Evolutionary conservation across 2,888 invertebrate genomes (phyloP), one percentile per base, ranked within the genome.

Genomic region (Sericinus montela): DNA sequence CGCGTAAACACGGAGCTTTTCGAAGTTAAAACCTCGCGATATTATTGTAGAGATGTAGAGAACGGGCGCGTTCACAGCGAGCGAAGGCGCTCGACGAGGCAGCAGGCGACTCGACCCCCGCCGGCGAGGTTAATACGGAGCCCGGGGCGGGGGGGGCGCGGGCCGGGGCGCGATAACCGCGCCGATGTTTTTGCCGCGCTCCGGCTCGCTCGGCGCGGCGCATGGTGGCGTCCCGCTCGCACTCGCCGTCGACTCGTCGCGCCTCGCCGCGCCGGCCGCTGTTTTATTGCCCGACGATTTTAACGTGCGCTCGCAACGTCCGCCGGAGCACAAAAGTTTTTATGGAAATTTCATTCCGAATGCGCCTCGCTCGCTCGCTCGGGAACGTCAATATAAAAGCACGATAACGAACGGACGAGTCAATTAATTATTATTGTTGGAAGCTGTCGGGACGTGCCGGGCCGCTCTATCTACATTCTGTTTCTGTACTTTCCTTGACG

Each of bases 221-320:
- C 84, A 85, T 80, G 65, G 66, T 65, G 56, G 76, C 65, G 77
- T 88, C 87, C 68, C 75, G 62, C 73, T 80, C 81, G 80, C 79
- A 80, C 88, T 55, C 75, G 68, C 63, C 80, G 70, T 79, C 40
- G 79, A 77, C 79, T 78, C 79, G 87, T 82, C 84, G 75, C 86
- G 84, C 86, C 82, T 81, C 79, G 82, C 87, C 82, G 82, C 88
- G 80, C 87, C 84, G 78, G 82, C 89, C 79, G 89, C 89, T 80
- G 87, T 89, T 87, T 87, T 88, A 81, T 89, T 88, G 80, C 89
- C 85, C 86, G 86, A 87, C 86, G 85, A 85, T 88, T 88, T 88
- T 88, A 88, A 88, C 87, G 87, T 87, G 87, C 86, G 86, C 87
- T 87, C 87, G 81, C 88, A 85, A 88, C 87, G 88, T 87, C 86